These are phyloP conservation scores for Lamellibrachia satsuma DNA, from an alignment of 2,888 invertebrate genomes.

Conservation along the genomic window DNA sequence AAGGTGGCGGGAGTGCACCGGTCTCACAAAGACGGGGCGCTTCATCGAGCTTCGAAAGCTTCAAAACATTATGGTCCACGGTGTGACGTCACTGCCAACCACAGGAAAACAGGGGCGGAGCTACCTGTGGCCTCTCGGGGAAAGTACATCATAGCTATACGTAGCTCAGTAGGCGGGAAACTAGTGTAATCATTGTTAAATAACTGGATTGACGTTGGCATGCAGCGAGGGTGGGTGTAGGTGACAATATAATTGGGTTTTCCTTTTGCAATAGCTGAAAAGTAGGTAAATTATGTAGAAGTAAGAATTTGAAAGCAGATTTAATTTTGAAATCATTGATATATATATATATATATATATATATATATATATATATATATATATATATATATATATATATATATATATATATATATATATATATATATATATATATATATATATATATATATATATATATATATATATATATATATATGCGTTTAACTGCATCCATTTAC, in stretches of 20 bases:
- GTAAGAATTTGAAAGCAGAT: not conserved
- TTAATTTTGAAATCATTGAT: not conserved
- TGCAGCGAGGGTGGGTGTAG: no score
- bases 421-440: not conserved
- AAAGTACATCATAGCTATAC: no score
- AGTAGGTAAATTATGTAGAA: not conserved
- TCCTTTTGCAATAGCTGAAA: no score
- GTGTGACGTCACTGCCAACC: not conserved
- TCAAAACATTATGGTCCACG: not conserved
- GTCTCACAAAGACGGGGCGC: not conserved
- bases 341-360: constrained; percentile 22
- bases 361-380: constrained; percentile 17
- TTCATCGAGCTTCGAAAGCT: not conserved
- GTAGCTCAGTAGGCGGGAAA: no score
- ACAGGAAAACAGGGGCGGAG: not conserved
- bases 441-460: not conserved
- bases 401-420: not conserved
- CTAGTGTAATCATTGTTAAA: no score
- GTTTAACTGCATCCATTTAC: no score
- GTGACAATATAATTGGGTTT: no score
- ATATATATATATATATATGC: no score
- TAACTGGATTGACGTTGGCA: no score
- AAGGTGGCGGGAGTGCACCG: not conserved
- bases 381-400: not conserved
- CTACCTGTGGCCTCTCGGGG: not conserved